These are phyloP conservation scores for Limulus polyphemus DNA, from an alignment of 2,888 invertebrate genomes.

Conservation along the genomic window DNA sequence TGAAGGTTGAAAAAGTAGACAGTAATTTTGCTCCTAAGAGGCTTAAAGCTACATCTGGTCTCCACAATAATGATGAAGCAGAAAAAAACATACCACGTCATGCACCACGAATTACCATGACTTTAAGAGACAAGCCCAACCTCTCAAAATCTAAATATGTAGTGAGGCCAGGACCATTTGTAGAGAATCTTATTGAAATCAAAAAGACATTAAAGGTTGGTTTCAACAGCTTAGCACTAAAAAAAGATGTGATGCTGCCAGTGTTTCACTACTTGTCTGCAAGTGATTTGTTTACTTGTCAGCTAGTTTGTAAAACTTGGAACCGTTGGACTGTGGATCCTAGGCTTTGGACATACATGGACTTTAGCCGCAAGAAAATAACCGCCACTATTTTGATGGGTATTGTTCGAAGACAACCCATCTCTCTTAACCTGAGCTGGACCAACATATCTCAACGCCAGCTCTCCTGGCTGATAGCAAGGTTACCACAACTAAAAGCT, in stretches of 20 bases:
- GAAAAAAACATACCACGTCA: conserved; percentile 4
- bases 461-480: conserved; percentile 73
- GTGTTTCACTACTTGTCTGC: conserved; percentile 38
- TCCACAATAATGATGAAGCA: conserved; percentile 8
- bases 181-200: conserved; percentile 20
- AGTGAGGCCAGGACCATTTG: conserved; percentile 21
- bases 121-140: conserved; percentile 20
- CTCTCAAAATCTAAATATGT: conserved; percentile 29
- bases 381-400: conserved; percentile 50
- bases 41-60: conserved; percentile 6
- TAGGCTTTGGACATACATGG: conserved; percentile 68
- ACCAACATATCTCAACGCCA: conserved; percentile 74
- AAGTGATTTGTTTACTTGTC: conserved; percentile 46
- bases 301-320: conserved; percentile 76
- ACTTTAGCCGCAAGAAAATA: conserved; percentile 54
- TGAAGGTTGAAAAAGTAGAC: conserved; percentile 10
- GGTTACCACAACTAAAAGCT: conserved; percentile 67
- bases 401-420: conserved; percentile 77
- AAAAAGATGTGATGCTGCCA: conserved; percentile 35
- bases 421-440: conserved; percentile 71
- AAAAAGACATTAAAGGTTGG: conserved; percentile 7
- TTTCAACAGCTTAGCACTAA: conserved; percentile 27
- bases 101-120: conserved; percentile 15
- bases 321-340: conserved; percentile 71
- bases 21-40: conserved; percentile 8